Base-by-base conservation (phyloP, 2,888 invertebrate species). In the Poecilobothrus nobilitatus region DNA sequence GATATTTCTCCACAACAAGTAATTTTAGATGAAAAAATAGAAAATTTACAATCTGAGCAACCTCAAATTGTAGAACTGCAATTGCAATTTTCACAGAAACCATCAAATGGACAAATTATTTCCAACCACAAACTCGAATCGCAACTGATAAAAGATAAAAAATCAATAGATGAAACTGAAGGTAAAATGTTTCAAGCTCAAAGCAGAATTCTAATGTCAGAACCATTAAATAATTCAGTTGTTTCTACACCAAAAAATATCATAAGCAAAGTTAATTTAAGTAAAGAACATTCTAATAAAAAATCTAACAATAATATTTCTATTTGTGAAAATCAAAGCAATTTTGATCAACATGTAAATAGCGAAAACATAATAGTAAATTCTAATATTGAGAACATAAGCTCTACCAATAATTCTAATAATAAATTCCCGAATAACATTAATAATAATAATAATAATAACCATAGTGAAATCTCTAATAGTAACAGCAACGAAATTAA, bases 371-470 rank as follows among this genome's bases (percentile, higher is more conserved):
- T 27, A 27, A 27, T 27, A 27, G 2, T 5, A 27, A 27, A 27
- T 27, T 27, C 27, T 27, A 27, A 27, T 27, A 5, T 27, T 27
- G 3, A 27, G 27, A 27, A 27, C 5, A 27, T 27, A 27, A 27
- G 27, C 27, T 27, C 27, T 27, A 27, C 2, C 27, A n/a, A n/a
- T n/a, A n/a, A n/a, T n/a, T n/a, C n/a, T n/a, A n/a, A n/a, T n/a
- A n/a, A n/a, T n/a, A 27, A 27, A 27, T 27, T 27, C 5, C 5
- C 27, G 27, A 27, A 27, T 27, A 27, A 27, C 5, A 27, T 27
- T 27, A 27, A 5, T 27, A 27, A 20, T 71, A 67, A 65, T 67
- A 65, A 61, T 64, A 1, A 68, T 66, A 34, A 53, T 69, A 18
- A 67, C 68, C 66, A 53, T 15, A 21, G 18, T 61, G 10, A 64